Conservation (phyloP, 2,113 vertebrate species). For the Cephalopholis sonnerati region DNA sequence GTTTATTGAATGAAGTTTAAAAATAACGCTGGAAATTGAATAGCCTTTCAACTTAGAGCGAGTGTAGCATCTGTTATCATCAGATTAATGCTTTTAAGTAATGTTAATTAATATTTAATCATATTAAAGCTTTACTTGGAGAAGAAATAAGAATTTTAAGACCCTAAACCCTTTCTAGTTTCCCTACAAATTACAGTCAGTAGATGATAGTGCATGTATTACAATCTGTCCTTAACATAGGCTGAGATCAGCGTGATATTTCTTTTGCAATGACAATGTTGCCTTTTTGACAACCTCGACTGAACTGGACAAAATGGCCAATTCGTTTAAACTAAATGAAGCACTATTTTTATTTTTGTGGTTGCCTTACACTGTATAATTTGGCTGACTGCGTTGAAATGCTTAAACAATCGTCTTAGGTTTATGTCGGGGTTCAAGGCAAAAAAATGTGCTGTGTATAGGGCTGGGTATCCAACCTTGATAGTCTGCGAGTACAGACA, state of each 20-base stretch:
- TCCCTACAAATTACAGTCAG: background rate
- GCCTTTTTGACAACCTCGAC: conserved; percentile 36
- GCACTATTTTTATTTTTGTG: conserved; percentile 16
- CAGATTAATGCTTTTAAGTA: conserved; percentile 12
- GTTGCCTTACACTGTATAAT: conserved; percentile 45
- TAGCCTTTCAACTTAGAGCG: background rate
- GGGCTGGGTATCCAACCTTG: background rate
- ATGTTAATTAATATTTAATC: background rate
- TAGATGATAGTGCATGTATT: conserved; percentile 10
- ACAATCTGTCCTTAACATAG: conserved; percentile 12
- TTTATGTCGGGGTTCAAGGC: conserved; percentile 7
- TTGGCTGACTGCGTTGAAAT: background rate
- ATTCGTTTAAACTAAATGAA: conserved; percentile 5
- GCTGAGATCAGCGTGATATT: background rate
- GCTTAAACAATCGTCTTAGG: conserved; percentile 6
- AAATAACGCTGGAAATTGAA: background rate
- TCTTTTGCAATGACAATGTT: conserved; percentile 44
- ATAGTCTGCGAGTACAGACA: background rate
- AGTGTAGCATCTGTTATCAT: background rate
- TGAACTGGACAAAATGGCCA: conserved; percentile 12
- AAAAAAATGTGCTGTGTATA: background rate
- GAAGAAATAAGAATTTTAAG: conserved; percentile 1
- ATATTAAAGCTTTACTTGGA: conserved; percentile 10
- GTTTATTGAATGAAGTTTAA: background rate
- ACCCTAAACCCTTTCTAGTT: background rate